A percentile compares a stretch with the other conserved stretches of the same genome.
Conservation (phyloP, 2,888 invertebrate species). For the Deilephila porcellus region DNA sequence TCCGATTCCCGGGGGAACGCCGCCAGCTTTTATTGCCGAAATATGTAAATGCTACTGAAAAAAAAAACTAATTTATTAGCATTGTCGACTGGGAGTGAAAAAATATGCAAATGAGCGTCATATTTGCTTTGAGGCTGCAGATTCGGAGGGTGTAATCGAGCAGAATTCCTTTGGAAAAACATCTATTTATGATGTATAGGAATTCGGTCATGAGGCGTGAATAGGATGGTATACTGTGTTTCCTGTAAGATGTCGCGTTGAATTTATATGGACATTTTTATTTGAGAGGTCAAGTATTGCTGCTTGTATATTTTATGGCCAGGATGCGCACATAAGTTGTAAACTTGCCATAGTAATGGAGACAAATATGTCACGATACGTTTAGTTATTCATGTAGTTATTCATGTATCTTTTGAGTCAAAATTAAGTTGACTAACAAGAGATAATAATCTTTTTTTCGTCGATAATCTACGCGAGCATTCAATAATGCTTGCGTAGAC, state of each 20-base stretch:
- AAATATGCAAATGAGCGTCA: constrained; percentile 27
- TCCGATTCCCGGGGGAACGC: constrained; percentile 27
- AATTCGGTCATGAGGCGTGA: constrained; percentile 17
- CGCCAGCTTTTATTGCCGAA: constrained; percentile 40
- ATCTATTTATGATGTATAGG: constrained; percentile 2
- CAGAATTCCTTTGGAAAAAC: constrained; percentile 2
- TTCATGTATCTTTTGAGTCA: too few relatives aligned
- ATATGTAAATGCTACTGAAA: constrained; percentile 43
- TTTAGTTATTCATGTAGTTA: too few relatives aligned
- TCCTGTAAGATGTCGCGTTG: not conserved
- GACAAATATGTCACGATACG: too few relatives aligned
- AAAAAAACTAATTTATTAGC: constrained; percentile 49
- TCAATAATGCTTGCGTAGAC: too few relatives aligned
- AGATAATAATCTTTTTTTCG: too few relatives aligned
- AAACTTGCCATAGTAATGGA: too few relatives aligned
- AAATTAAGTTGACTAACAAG: too few relatives aligned
- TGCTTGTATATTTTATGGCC: too few relatives aligned
- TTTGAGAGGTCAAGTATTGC: too few relatives aligned
- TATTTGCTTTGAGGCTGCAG: constrained; percentile 13
- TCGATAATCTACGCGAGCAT: too few relatives aligned
- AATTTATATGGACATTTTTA: too few relatives aligned
- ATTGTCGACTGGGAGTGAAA: constrained; percentile 35
- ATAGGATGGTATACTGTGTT: not conserved
- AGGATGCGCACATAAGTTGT: too few relatives aligned
- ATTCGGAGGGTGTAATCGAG: constrained; percentile 22